These are phyloP conservation scores for Natrix natrix DNA, from an alignment of 2,797 vertebrate genomes.

Conservation along the genomic window DNA sequence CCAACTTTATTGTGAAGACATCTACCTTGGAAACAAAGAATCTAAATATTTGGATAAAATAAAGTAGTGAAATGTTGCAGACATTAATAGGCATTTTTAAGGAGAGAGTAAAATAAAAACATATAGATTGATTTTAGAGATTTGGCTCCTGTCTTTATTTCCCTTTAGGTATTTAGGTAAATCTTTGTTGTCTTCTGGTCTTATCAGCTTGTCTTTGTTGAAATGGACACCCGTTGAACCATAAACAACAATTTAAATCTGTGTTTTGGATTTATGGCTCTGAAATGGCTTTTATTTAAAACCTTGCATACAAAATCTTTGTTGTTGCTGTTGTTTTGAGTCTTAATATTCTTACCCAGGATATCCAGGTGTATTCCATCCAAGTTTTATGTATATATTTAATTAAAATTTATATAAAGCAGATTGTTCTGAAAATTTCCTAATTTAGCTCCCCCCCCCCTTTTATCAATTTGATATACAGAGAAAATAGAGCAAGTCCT, in stretches of 20 bases:
- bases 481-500: background rate
- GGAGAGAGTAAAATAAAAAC: background rate
- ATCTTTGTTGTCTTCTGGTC: background rate
- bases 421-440: background rate
- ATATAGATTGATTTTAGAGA: background rate
- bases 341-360: background rate
- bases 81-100: background rate
- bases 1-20: background rate
- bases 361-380: background rate
- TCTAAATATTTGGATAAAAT: background rate
- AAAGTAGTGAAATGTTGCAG: background rate
- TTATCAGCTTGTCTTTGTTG: background rate
- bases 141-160: background rate
- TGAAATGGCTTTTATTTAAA: background rate
- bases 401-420: background rate
- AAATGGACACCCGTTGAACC: background rate
- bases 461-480: background rate
- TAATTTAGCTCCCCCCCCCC: background rate
- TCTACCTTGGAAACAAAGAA: background rate
- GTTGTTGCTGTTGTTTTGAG: background rate
- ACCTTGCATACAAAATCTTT: background rate
- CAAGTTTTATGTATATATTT: background rate
- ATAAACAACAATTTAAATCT: background rate
- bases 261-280: background rate
- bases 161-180: background rate